Conservation (phyloP, 2,888 invertebrate genomes). For the Stegophylla sp. region DNA sequence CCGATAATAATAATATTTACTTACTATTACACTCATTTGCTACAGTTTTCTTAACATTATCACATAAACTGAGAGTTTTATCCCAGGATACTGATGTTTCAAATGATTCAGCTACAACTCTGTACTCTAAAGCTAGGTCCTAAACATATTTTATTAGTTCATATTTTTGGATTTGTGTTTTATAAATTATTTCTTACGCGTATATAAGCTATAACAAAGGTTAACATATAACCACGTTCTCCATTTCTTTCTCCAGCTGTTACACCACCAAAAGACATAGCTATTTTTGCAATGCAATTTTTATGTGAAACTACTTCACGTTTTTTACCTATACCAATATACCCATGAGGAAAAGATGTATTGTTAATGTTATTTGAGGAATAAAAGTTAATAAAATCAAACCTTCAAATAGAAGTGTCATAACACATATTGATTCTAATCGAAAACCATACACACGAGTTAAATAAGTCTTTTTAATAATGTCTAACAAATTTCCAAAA, state of each 20-base stretch:
- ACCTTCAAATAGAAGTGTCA: constrained; percentile 90
- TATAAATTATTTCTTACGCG: constrained; percentile 71
- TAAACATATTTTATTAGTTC: constrained; percentile 64
- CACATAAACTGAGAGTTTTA: constrained; percentile 79
- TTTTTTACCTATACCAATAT: constrained; percentile 16
- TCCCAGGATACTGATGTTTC: constrained; percentile 99
- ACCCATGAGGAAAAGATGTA: not conserved
- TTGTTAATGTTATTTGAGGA: not conserved
- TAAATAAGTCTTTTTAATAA: constrained; percentile 84
- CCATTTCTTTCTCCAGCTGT: constrained; percentile 94
- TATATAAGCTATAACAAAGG: constrained; percentile 97
- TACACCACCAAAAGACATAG: constrained; percentile 78
- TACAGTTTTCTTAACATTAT: constrained; percentile 86
- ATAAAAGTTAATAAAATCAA: not conserved
- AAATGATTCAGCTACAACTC: constrained; percentile 93
- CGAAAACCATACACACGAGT: constrained; percentile 89
- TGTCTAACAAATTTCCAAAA: constrained; percentile 77
- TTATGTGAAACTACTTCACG: constrained; percentile 35
- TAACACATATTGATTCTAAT: constrained; percentile 78
- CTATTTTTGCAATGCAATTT: constrained; percentile 76
- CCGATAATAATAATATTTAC: constrained; percentile 57
- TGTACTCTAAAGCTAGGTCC: constrained; percentile 89
- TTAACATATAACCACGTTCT: constrained; percentile 92
- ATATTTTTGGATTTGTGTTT: too few relatives aligned
- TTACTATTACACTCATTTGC: constrained; percentile 68